These are phyloP conservation scores for Linurgus olivaceus DNA, from an alignment of 2,797 vertebrate genomes.

Conservation along the genomic window DNA sequence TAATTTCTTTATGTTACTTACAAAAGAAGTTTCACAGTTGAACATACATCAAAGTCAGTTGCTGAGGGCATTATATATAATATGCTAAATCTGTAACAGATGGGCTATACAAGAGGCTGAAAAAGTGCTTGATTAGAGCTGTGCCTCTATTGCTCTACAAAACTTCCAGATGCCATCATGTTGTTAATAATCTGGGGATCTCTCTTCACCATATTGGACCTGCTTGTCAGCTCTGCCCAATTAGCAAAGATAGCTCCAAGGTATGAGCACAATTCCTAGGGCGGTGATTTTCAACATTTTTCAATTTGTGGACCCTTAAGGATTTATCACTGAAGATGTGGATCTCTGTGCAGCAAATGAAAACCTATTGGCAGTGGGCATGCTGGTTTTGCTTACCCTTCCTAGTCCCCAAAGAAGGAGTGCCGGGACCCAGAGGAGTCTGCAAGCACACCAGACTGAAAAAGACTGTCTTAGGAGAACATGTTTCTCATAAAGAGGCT, in stretches of 20 bases:
- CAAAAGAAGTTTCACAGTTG: conserved; percentile 14
- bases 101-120: conserved; percentile 29
- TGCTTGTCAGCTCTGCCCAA: conserved; percentile 54
- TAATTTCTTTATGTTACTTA: conserved; percentile 28
- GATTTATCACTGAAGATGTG: conserved; percentile 16
- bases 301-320: conserved; percentile 46
- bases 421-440: neutral
- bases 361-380: conserved; percentile 35
- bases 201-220: conserved; percentile 56
- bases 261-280: conserved; percentile 38
- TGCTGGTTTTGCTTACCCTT: conserved; percentile 18
- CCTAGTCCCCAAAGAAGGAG: neutral
- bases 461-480: neutral
- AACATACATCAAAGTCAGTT: conserved; percentile 40
- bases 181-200: conserved; percentile 59
- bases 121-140: conserved; percentile 48
- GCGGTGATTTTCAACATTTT: conserved; percentile 58
- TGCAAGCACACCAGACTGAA: neutral
- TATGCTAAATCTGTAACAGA: conserved; percentile 51
- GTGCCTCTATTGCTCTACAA: conserved; percentile 32
- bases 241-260: conserved; percentile 59
- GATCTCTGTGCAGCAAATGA: conserved; percentile 19
- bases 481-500: neutral
- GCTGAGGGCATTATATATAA: conserved; percentile 26
- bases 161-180: conserved; percentile 53